phyloP scores from a whole-genome alignment of 2,797 vertebrate species.

The Acanthopagrus latus region DNA sequence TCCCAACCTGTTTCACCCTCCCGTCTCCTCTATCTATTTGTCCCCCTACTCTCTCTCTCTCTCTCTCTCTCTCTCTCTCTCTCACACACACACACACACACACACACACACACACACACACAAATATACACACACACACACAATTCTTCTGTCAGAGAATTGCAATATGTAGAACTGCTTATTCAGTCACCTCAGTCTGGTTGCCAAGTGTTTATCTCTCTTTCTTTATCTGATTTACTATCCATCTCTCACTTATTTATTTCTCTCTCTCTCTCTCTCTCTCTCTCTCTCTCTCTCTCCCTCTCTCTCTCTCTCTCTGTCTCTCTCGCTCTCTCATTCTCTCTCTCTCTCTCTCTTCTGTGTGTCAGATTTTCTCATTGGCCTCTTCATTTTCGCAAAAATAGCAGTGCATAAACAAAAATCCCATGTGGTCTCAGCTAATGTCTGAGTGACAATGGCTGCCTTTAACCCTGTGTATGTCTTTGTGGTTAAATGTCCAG shows the following conservation, averaged over 20 bases:
- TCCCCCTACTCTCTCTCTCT: not conserved
- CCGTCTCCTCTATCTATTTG: slow-evolving; percentile 3
- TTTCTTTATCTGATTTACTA: slow-evolving; percentile 27
- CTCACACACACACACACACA: no score
- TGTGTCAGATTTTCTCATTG: not conserved
- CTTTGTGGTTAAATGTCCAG: no score
- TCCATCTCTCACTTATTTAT: slow-evolving; percentile 23
- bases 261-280: slow-evolving; percentile 13
- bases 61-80: slow-evolving; percentile 6
- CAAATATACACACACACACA: slow-evolving; percentile 20
- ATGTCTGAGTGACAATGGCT: no score
- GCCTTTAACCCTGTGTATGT: no score
- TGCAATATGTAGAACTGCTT: slow-evolving; percentile 60
- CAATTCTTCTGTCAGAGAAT: slow-evolving; percentile 50
- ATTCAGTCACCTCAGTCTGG: slow-evolving; percentile 56
- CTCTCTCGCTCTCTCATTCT: slow-evolving; percentile 5
- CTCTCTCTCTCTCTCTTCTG: not conserved
- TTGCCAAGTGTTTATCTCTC: no score
- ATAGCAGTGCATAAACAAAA: slow-evolving; percentile 19
- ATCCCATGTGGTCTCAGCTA: no score
- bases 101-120: no score
- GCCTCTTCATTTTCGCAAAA: not conserved
- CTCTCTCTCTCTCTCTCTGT: slow-evolving; percentile 18
- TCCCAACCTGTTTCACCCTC: slow-evolving; percentile 56
- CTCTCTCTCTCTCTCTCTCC: no score